A percentile compares a stretch with the other conserved stretches of the same genome.
phyloP scores from a whole-genome alignment of 2,113 vertebrate species.

The Eptatretus burgeri region DNA sequence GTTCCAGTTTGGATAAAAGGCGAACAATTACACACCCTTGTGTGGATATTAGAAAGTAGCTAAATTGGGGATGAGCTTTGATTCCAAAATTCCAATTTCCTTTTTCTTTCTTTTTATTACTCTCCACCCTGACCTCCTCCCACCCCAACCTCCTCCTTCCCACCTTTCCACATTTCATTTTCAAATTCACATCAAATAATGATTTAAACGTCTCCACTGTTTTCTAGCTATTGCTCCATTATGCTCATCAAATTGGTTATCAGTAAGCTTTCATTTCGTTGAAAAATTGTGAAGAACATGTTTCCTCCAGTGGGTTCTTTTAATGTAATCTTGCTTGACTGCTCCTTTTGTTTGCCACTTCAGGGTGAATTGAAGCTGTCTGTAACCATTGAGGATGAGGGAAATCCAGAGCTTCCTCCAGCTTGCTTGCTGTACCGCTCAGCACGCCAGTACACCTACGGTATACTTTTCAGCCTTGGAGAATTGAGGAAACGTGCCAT shows the following conservation, averaged over 20 bases:
- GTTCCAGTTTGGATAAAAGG: too few relatives aligned
- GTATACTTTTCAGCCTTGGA: slow-evolving; percentile 55
- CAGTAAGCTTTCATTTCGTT: not conserved
- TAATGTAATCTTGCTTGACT: slow-evolving; percentile 7
- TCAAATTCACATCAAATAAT: too few relatives aligned
- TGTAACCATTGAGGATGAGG: slow-evolving; percentile 60
- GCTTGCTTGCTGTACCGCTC: slow-evolving; percentile 45
- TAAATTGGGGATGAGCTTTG: too few relatives aligned
- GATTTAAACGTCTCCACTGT: not conserved
- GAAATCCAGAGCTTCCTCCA: slow-evolving; percentile 47
- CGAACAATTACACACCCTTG: too few relatives aligned
- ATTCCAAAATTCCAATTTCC: too few relatives aligned
- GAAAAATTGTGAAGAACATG: slow-evolving; percentile 7
- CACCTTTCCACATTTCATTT: too few relatives aligned
- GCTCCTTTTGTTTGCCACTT: slow-evolving; percentile 7
- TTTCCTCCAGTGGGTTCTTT: not conserved
- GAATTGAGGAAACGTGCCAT: slow-evolving; percentile 28
- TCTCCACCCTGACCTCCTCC: too few relatives aligned
- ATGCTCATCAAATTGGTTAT: not conserved
- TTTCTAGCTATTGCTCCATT: slow-evolving; percentile 1
- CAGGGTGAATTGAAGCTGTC: slow-evolving; percentile 75
- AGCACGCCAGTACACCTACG: slow-evolving; percentile 44
- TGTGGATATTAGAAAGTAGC: too few relatives aligned
- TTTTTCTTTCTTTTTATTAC: too few relatives aligned
- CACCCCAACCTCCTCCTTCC: too few relatives aligned